Conservation (phyloP, 2,113 vertebrate genomes). For the Pteropus alecto region DNA sequence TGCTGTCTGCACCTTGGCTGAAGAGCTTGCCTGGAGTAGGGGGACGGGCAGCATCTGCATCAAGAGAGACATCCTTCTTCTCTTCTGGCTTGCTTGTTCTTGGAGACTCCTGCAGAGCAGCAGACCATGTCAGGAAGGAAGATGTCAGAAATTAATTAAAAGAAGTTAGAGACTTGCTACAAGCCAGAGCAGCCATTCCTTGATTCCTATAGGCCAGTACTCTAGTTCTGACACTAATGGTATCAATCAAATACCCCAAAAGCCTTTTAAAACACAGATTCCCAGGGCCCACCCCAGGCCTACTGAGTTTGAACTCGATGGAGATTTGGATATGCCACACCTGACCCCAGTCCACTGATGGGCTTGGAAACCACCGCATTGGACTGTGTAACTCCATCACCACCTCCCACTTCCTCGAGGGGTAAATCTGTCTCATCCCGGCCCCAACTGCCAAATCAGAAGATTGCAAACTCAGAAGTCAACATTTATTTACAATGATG, state of each 20-base stretch:
- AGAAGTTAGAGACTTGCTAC: background rate
- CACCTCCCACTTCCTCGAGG: background rate
- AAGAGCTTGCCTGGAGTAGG: background rate
- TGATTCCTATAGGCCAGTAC: background rate
- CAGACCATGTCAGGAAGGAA: constrained; percentile 6
- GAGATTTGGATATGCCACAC: background rate
- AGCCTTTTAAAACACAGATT: background rate
- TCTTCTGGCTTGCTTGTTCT: constrained; percentile 68
- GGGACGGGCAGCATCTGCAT: constrained; percentile 13
- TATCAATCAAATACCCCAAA: background rate
- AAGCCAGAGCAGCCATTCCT: background rate
- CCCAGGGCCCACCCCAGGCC: background rate
- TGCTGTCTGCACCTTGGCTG: constrained; percentile 23
- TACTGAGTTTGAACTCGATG: background rate
- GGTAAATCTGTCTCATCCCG: background rate
- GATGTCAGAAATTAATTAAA: background rate
- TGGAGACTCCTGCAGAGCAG: constrained; percentile 73
- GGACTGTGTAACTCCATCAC: background rate
- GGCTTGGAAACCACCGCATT: background rate
- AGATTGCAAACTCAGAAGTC: background rate
- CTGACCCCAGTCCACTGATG: background rate
- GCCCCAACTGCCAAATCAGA: background rate
- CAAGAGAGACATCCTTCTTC: constrained; percentile 63
- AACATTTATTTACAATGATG: background rate
- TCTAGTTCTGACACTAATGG: background rate